A percentile compares a stretch with the other conserved stretches of the same genome.
These are phyloP conservation scores for Carcharodon carcharias DNA, from an alignment of 2,797 vertebrate genomes.

Conservation along the genomic window DNA sequence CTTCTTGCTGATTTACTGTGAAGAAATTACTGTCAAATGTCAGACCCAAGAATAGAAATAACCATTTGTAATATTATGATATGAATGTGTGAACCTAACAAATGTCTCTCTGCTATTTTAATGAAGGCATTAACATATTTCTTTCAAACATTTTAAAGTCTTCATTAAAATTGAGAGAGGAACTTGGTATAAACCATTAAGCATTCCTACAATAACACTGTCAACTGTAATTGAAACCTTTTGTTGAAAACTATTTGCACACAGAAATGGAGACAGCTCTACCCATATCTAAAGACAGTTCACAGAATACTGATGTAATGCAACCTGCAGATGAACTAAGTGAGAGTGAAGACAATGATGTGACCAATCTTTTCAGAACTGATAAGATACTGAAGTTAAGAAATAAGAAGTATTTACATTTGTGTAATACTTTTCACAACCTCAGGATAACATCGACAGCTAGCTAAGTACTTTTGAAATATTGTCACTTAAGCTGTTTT, in stretches of 20 bases:
- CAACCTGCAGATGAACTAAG: neutral
- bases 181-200: constrained; percentile 27
- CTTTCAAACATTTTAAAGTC: constrained; percentile 26
- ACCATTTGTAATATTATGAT: constrained; percentile 16
- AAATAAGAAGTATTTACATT: neutral
- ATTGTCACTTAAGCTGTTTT: neutral
- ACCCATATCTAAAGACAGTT: neutral
- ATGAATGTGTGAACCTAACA: neutral
- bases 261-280: neutral
- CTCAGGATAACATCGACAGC: neutral
- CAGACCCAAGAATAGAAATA: neutral
- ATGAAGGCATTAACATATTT: constrained; percentile 24
- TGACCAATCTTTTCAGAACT: neutral
- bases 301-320: neutral
- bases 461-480: neutral
- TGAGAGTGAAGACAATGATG: neutral
- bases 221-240: constrained; percentile 14
- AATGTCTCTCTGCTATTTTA: constrained; percentile 13
- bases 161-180: constrained; percentile 29
- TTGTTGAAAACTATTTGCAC: constrained; percentile 28
- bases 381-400: neutral
- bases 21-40: neutral
- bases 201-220: constrained; percentile 24
- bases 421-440: neutral
- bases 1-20: neutral